These are phyloP conservation scores for Phymanthus crucifer DNA, from an alignment of 92 coral and sea anemone species.

Conservation along the genomic window DNA sequence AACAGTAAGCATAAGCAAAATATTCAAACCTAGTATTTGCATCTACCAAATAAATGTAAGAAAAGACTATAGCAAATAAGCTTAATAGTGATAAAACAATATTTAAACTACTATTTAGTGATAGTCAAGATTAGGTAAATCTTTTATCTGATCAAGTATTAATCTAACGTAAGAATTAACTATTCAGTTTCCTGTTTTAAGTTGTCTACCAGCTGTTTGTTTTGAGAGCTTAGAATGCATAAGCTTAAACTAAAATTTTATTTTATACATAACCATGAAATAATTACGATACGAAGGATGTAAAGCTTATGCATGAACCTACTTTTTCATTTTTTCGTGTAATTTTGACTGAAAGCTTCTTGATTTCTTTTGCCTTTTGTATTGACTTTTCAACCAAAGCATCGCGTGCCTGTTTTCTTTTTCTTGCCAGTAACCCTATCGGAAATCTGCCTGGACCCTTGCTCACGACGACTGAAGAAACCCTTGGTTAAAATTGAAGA, in stretches of 20 bases:
- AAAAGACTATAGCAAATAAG: background rate
- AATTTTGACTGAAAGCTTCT: slow-evolving; percentile 5
- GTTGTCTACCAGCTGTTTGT: slow-evolving; percentile 2
- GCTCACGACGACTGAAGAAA: slow-evolving; percentile 5
- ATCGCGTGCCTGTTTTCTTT: slow-evolving; percentile 11
- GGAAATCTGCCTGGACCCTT: slow-evolving; percentile 21
- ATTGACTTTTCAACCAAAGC: slow-evolving; percentile 12
- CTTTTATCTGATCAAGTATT: slow-evolving; percentile 8
- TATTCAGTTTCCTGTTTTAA: background rate
- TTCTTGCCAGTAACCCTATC: slow-evolving; percentile 29
- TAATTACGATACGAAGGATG: background rate
- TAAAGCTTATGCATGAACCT: slow-evolving; percentile 14
- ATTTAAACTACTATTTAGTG: background rate
- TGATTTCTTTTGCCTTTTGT: slow-evolving; percentile 7
- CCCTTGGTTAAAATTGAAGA: background rate
- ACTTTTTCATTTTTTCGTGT: background rate
- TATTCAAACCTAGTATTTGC: slow-evolving; percentile 1
- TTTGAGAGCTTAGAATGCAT: background rate
- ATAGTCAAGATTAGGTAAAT: background rate
- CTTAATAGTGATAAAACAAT: background rate
- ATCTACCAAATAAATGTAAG: background rate
- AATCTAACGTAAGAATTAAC: slow-evolving; percentile 2
- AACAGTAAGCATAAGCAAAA: background rate
- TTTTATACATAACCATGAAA: slow-evolving; percentile 8
- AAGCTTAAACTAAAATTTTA: background rate